Conservation (phyloP, 2,113 vertebrate genomes). For the Egretta garzetta region DNA sequence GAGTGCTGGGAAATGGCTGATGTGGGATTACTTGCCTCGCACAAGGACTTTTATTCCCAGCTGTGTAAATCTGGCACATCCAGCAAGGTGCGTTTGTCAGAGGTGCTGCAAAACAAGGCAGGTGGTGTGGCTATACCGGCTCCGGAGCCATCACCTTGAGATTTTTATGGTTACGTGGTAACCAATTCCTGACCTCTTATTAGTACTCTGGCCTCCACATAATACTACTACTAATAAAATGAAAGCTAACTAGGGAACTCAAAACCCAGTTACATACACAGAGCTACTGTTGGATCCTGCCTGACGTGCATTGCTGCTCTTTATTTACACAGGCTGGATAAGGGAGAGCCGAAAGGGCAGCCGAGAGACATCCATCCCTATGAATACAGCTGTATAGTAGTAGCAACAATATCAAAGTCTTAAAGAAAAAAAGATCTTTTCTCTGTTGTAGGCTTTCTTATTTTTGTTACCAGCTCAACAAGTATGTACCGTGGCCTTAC, state of each 20-base stretch:
- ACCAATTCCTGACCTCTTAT: neutral
- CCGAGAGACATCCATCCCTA: neutral
- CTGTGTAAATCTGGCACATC: neutral
- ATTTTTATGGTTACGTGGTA: neutral
- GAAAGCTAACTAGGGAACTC: neutral
- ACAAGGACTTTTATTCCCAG: neutral
- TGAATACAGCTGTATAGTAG: neutral
- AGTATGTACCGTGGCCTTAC: neutral
- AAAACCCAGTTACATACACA: neutral
- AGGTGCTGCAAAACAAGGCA: neutral
- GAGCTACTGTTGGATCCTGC: neutral
- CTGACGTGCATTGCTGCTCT: neutral
- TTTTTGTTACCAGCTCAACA: neutral
- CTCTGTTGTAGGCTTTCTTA: neutral
- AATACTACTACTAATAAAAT: too few relatives aligned
- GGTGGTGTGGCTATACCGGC: neutral
- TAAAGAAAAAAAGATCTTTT: neutral
- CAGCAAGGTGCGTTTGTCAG: neutral
- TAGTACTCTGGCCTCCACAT: neutral
- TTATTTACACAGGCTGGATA: neutral
- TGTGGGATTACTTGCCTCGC: neutral
- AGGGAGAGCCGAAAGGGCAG: neutral
- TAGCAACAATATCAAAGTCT: neutral
- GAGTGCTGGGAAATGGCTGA: neutral
- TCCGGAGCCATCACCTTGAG: neutral